phyloP scores from a whole-genome alignment of 2,888 invertebrate genomes.

The Ophion slaviceki region DNA sequence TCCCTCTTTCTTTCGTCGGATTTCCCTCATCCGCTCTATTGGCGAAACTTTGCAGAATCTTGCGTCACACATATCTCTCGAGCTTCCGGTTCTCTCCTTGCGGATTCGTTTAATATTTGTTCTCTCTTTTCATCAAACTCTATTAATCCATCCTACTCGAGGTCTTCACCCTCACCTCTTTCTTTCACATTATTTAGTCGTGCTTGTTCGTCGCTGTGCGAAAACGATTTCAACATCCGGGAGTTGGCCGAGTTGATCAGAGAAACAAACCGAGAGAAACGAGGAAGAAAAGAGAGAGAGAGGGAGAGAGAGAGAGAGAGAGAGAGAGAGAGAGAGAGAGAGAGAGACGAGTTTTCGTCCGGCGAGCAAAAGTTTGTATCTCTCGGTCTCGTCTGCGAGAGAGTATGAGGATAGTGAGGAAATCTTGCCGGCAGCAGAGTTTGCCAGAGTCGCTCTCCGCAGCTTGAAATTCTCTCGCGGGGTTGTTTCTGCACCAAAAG shows the following conservation, averaged over 20 bases:
- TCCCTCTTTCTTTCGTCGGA: conserved; percentile 11
- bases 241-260: conserved; percentile 24
- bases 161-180: conserved; percentile 9
- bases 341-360: conserved; percentile 21
- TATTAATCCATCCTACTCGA: conserved; percentile 34
- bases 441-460: conserved; percentile 7
- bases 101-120: conserved; percentile 19
- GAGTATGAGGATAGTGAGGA: conserved; percentile 1
- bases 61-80: conserved; percentile 43
- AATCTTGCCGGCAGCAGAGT: conserved; percentile 23
- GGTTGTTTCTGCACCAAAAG: conserved; percentile 26
- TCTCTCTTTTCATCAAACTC: conserved; percentile 45
- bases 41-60: conserved; percentile 33
- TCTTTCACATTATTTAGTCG: background rate
- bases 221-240: conserved; percentile 39
- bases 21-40: background rate
- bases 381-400: conserved; percentile 32
- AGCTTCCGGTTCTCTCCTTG: conserved; percentile 6
- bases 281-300: background rate
- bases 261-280: background rate
- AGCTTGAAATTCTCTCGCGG: conserved; percentile 29
- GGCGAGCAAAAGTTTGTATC: conserved; percentile 40
- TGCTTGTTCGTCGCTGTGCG: conserved; percentile 5
- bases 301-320: background rate
- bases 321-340: background rate